Base-by-base conservation (phyloP, 1,140 invertebrate genomes). In the Zaprionus capensis region DNA sequence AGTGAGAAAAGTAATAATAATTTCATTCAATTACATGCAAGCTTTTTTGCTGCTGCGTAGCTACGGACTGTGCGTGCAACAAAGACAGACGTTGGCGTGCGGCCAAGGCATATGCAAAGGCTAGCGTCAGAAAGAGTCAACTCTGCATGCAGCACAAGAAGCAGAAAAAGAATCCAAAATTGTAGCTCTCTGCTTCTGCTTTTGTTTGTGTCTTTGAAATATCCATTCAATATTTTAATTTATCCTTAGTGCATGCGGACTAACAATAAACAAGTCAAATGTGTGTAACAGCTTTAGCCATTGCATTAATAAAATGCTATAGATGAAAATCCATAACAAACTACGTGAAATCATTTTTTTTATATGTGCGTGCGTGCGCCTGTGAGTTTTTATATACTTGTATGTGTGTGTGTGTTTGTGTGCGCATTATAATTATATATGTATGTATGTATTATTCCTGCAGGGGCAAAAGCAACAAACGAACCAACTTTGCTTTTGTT, bases 171-270 rank as follows among this genome's bases (percentile, higher is more conserved):
- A 75, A 78, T 70, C 57, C 59, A 74, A 75, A 61, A 65, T 78
- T 75, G 75, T 70, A 57, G 67, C 72, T 75, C 72, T 75, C 67
- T 75, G 59, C 66, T 71, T 75, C 72, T 78, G 65, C 71, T 78
- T 74, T 78, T 78, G 76, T 78, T 78, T 78, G 76, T 78, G 76
- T 78, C 69, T 80, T 76, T 76, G 56, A 57, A 67, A 71, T 59
- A 79, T 71, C 34, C 64, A 71, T 79, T 62, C 73, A 71, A 80
- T 72, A 76, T 76, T 68, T 72, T 59, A 72, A 51, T 73, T 68
- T 59, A 24, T 53, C 24, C 61, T 49, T 15, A 70, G 36, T 63
- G 58, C 55, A 56, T 58, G 9, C 53, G 44, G 56, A 66, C 28
- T 63, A 73, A 68, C 53, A 49, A 71, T 62, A 61, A 71, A 68